These are phyloP conservation scores for Cacoxenus indagator DNA, from an alignment of 2,888 invertebrate genomes.

Conservation along the genomic window DNA sequence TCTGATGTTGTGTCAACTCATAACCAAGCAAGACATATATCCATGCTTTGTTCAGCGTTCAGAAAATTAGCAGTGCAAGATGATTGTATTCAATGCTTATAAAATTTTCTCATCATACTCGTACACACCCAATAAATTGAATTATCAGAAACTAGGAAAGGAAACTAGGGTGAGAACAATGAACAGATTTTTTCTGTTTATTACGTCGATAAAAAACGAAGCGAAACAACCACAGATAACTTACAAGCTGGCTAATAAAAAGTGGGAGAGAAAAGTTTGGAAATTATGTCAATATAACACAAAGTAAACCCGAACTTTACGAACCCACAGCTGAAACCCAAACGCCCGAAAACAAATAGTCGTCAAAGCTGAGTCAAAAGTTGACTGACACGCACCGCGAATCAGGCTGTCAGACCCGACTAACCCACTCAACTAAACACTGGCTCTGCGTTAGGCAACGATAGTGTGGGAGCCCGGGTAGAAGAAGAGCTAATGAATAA, in stretches of 20 bases:
- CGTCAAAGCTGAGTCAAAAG: background rate
- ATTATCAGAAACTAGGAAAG: background rate
- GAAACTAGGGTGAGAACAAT: slow-evolving; percentile 4
- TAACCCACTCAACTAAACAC: slow-evolving; percentile 2
- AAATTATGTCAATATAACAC: slow-evolving; percentile 15
- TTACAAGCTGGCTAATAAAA: background rate
- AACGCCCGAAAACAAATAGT: slow-evolving; percentile 8
- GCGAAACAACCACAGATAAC: background rate
- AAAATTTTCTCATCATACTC: background rate
- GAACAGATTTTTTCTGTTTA: background rate
- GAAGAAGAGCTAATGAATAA: background rate
- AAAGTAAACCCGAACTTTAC: background rate
- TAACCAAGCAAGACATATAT: background rate
- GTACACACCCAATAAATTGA: background rate
- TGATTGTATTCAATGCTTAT: background rate
- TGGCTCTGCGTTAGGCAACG: background rate
- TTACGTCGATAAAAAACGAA: slow-evolving; percentile 5
- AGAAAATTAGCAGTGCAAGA: background rate
- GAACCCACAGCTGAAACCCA: background rate
- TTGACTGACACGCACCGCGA: slow-evolving; percentile 4
- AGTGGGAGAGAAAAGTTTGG: background rate
- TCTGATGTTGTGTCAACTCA: background rate
- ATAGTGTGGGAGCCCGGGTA: background rate
- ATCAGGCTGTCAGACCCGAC: background rate
- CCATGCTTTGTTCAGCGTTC: too few relatives aligned